These are phyloP conservation scores for Amphimedon queenslandica DNA, from an alignment of 37 sponge, comb jelly and placozoan genomes.

Conservation along the genomic window DNA sequence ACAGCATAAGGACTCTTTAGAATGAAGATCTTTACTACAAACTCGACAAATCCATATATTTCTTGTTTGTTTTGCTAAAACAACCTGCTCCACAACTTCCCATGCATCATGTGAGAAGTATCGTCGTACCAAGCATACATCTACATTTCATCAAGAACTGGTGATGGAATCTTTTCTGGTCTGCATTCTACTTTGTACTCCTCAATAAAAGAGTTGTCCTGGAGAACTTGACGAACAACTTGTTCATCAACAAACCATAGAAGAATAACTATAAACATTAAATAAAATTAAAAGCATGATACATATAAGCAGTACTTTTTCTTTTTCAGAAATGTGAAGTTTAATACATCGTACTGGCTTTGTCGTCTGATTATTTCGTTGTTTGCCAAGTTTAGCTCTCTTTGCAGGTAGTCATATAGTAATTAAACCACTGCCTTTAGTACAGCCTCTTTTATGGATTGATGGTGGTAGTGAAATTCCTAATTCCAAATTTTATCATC, in stretches of 20 bases:
- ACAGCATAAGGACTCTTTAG: neutral
- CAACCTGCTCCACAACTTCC: neutral
- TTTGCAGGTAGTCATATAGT: too few relatives aligned
- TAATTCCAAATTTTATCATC: too few relatives aligned
- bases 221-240: neutral
- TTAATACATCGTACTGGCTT: too few relatives aligned
- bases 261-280: slow-evolving; percentile 19
- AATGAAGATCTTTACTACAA: neutral
- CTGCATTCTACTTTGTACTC: slow-evolving; percentile 34
- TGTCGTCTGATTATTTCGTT: too few relatives aligned
- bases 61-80: neutral
- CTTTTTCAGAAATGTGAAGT: too few relatives aligned
- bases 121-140: neutral
- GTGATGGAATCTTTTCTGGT: slow-evolving; percentile 24
- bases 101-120: neutral
- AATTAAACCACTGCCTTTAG: too few relatives aligned
- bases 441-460: too few relatives aligned
- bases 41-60: neutral
- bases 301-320: too few relatives aligned
- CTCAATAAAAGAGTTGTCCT: slow-evolving; percentile 4
- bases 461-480: too few relatives aligned
- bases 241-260: slow-evolving; percentile 32
- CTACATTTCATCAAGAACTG: neutral
- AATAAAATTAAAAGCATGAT: too few relatives aligned
- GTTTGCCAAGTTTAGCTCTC: too few relatives aligned